Base-by-base conservation (phyloP, 2,113 vertebrate species). In the Macroglossus sobrinus region DNA sequence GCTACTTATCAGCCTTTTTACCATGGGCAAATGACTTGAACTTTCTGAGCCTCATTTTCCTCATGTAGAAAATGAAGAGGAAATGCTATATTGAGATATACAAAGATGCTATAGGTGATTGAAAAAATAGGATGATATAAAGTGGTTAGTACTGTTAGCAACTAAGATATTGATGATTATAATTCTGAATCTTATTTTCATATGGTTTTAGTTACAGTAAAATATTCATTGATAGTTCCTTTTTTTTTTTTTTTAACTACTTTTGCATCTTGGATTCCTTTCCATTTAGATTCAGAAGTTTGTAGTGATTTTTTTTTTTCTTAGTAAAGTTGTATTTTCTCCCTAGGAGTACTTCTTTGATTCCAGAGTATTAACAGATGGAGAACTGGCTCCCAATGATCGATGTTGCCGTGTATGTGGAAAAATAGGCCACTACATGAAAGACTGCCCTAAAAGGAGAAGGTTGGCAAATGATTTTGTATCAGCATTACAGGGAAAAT, bases 381-480 rank as follows among this genome's bases (percentile, higher is more conserved):
- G 99, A 33, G 99, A 99, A 96, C 94, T 99, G 98, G 99, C 99
- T 66, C 99, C 99, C 45, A 99, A 99, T 85, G 99, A 99, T 98
- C 98, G 99, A 92, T 99, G 99, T 98, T 99, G 99, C 98, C 98
- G 99, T 96, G 99, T 99, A 91, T 99, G 99, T 92, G 99, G 99
- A 79, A 99, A 99, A 98, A 99, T 99, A 92, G 99, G 99, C 84
- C 99, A 99, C 97, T 99, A 99, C 96, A 99, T 99, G 99, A 99
- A 99, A 98, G 99, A 99, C 97, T 99, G 99, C 96, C 99, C 99
- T 16, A 99, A 99, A 97, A 99, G 99, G 97, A 99, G 99, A 98
- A 99, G 99, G 99, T 99, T 95, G 97, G 98, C 92, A 96, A 89
- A 93, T 94, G 47, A 94, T 95, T 94, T 50, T 91, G 0, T 97